Evolutionary conservation across 2,888 invertebrate genomes (phyloP).

Genomic region (Lithosia quadra): DNA sequence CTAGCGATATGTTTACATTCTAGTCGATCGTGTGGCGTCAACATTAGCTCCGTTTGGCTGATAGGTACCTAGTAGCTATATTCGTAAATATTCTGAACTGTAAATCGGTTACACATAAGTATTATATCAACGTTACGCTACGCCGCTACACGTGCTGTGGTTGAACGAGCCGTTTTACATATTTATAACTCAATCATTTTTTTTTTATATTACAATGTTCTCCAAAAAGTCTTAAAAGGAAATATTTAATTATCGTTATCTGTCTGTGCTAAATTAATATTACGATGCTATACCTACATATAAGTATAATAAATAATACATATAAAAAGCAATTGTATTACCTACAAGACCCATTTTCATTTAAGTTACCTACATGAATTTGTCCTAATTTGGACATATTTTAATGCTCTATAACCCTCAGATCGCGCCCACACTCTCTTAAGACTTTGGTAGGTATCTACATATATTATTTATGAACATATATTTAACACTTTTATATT

Average conservation of each 20-base stretch:
- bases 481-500: no score
- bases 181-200: slow-evolving; percentile 13
- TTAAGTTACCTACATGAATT: slow-evolving; percentile 13
- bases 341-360: not conserved
- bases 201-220: slow-evolving; percentile 8
- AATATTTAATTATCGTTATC: slow-evolving; percentile 20
- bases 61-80: slow-evolving; percentile 56
- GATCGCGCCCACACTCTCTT: slow-evolving; percentile 31
- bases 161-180: not conserved
- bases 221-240: slow-evolving; percentile 19
- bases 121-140: slow-evolving; percentile 13
- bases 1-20: slow-evolving; percentile 56
- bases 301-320: no score
- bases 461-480: slow-evolving; percentile 15
- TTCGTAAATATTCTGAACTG: slow-evolving; percentile 42
- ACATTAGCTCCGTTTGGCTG: slow-evolving; percentile 58
- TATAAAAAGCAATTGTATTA: not conserved
- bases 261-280: slow-evolving; percentile 2
- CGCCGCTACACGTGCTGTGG: not conserved
- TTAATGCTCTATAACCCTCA: slow-evolving; percentile 22
- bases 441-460: not conserved
- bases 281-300: not conserved
- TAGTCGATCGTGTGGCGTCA: slow-evolving; percentile 52
- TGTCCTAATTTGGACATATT: slow-evolving; percentile 38
- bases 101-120: slow-evolving; percentile 36